Percentiles rank a stretch among this genome's conserved stretches.
Evolutionary conservation across 2,888 invertebrate species (phyloP).

Genomic region (Syrista parreyssii): DNA sequence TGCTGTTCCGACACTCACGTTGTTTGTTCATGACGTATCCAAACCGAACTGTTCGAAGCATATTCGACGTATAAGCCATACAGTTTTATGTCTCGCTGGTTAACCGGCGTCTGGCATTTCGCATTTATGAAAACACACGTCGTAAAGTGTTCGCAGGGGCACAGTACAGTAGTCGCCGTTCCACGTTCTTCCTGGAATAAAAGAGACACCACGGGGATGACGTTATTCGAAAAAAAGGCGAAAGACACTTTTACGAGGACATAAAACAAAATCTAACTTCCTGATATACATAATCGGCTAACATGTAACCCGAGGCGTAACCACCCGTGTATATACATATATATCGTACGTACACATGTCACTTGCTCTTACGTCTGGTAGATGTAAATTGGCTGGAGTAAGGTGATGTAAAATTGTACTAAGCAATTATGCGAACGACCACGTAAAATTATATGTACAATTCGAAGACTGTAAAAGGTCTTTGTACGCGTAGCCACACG

Average conservation of each 20-base stretch:
- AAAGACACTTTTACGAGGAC: slow-evolving; percentile 33
- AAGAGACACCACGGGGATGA: neutral
- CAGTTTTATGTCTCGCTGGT: slow-evolving; percentile 26
- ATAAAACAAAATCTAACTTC: slow-evolving; percentile 36
- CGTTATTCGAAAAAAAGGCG: neutral
- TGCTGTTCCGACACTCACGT: neutral
- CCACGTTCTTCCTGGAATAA: neutral
- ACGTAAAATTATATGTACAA: neutral
- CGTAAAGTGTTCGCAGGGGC: slow-evolving; percentile 29
- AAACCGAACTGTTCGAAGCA: neutral
- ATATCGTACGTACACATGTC: neutral
- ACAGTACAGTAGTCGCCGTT: neutral
- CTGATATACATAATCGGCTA: neutral
- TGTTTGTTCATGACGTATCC: neutral
- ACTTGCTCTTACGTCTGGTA: neutral
- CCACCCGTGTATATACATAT: neutral
- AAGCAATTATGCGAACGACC: neutral
- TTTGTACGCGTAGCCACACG: neutral
- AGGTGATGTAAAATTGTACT: neutral
- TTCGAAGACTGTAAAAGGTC: neutral
- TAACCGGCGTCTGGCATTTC: slow-evolving; percentile 37
- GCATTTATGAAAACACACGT: slow-evolving; percentile 44
- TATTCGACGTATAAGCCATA: slow-evolving; percentile 18
- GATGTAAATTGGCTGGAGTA: neutral
- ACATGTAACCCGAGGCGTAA: neutral